Base-by-base conservation (phyloP, 2,888 invertebrate genomes). In the Cetonia aurata region DNA sequence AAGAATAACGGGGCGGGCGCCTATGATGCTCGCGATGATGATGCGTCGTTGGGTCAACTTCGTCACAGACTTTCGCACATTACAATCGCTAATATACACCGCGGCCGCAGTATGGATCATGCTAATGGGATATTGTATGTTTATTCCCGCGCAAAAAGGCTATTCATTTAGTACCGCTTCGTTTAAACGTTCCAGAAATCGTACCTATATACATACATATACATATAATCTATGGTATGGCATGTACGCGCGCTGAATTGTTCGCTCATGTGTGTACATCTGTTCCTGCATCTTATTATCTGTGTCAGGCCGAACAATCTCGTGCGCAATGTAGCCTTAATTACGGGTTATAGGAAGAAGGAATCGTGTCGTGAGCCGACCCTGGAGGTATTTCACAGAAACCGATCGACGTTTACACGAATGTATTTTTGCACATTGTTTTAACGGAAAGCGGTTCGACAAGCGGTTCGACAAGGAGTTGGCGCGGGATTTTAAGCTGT, bases 91-190 rank as follows among this genome's bases (percentile, higher is more conserved):
- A 37, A 37, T 37, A 37, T 8, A 37, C 52, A 53, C 9, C 17
- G 25, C 6, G 13, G 8, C 44, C 44, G 1, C 46, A 48, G 44
- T 46, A 46, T 60, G 48, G 15, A 60, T 60, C 60, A 69, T 69
- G 69, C 50, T 69, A 69, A 69, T 69, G 52, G 57, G 50, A 69
- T 59, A 69, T 69, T 69, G 69, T 69, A 69, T 69, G 69, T 62
- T 71, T 73, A 73, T 73, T 68, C 62, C 52, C 67, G 46, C 67
- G 67, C 62, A 25, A 60, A 6, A 48, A 60, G 57, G n/a, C 73
- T 69, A 67, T 73, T 73, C 70, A 71, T 73, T 70, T 71, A 55
- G 46, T 71, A 55, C 62, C 57, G 62, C 41, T 52, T 69, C 15
- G 48, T 33, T 37, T 37, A 37, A 10, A 37, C 37, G 37, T 37